Base-by-base conservation (phyloP, 2,113 vertebrate genomes). In the Gadus chalcogrammus region DNA sequence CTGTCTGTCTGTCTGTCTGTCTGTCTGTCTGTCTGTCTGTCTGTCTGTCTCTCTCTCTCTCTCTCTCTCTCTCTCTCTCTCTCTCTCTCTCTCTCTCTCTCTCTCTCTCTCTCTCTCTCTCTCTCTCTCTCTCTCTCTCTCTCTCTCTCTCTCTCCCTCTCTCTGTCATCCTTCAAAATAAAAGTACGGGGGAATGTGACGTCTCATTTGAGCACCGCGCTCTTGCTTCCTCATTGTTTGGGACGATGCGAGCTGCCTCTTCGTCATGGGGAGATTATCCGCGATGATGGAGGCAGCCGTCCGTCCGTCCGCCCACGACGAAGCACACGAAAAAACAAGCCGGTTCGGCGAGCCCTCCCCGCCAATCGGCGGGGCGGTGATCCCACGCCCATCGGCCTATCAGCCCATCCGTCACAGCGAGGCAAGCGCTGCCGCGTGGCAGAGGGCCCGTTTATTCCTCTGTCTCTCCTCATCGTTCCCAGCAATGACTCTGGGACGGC, bases 401-500 rank as follows among this genome's bases (percentile, higher is more conserved):
- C 31, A 7, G 42, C 9, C 42, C 42, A 48, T 48, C 42, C 8
- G 1, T 48, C 42, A 48, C 7, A 9, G 42, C 1, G 42, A 9
- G 42, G 42, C 6, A 9, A 60, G 53, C 48, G 55, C 55, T 58
- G 15, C 55, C n/a, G 15, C 4, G 16, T 13, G 55, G 5, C 55
- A 58, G 5, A 13, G 4, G 15, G 15, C 55, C n/a, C 15, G 8
- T 27, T 24, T 8, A 24, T 24, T 24, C 60, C 18, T 77, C 20
- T 64, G 22, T 35, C 9, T 65, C 53, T 69, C 62, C 73, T 72
- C 74, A 55, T 70, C 5, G 53, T 69, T 70, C 70, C 8, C 61
- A 42, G 69, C 69, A 74, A 70, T 59, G n/a, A 60, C 38, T 77
- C 24, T 73, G 42, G 75, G 65, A 64, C 65, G 62, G 67, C 76